These are phyloP conservation scores for Hypena proboscidalis DNA, from an alignment of 2,888 invertebrate species.

Conservation along the genomic window DNA sequence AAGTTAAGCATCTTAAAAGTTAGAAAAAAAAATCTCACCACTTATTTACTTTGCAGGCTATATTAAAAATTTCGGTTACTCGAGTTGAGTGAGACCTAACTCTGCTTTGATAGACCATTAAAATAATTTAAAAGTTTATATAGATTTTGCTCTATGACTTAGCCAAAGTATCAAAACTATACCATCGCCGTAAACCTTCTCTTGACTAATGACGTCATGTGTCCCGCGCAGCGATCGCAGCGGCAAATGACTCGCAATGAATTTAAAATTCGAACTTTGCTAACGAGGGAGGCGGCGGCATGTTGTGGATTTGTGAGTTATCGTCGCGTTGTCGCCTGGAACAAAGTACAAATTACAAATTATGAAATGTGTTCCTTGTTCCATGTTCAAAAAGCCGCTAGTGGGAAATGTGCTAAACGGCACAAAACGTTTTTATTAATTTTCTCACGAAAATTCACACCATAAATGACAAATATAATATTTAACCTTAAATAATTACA, in stretches of 20 bases:
- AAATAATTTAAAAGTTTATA: too few relatives aligned
- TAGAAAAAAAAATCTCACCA: too few relatives aligned
- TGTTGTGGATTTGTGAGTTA: conserved; percentile 65
- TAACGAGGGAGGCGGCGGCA: conserved; percentile 79
- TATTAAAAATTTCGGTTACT: too few relatives aligned
- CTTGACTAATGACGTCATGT: conserved; percentile 83
- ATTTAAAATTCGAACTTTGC: conserved; percentile 81
- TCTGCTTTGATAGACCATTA: too few relatives aligned
- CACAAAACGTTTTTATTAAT: too few relatives aligned
- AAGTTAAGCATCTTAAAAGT: too few relatives aligned
- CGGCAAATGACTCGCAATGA: conserved; percentile 83
- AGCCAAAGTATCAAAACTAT: conserved; percentile 53
- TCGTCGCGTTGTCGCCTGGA: conserved; percentile 51
- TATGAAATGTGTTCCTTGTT: conserved; percentile 5
- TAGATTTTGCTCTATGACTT: too few relatives aligned
- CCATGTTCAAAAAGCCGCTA: not conserved
- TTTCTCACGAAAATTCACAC: too few relatives aligned
- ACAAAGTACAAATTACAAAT: conserved; percentile 26
- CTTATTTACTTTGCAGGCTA: too few relatives aligned
- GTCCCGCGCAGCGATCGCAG: conserved; percentile 79
- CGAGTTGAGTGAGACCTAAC: too few relatives aligned
- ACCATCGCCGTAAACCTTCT: conserved; percentile 34
- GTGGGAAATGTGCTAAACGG: not conserved
- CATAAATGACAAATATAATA: too few relatives aligned
- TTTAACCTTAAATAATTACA: too few relatives aligned